phyloP scores from a whole-genome alignment of 2,797 vertebrate genomes.

The Onychomys torridus region DNA sequence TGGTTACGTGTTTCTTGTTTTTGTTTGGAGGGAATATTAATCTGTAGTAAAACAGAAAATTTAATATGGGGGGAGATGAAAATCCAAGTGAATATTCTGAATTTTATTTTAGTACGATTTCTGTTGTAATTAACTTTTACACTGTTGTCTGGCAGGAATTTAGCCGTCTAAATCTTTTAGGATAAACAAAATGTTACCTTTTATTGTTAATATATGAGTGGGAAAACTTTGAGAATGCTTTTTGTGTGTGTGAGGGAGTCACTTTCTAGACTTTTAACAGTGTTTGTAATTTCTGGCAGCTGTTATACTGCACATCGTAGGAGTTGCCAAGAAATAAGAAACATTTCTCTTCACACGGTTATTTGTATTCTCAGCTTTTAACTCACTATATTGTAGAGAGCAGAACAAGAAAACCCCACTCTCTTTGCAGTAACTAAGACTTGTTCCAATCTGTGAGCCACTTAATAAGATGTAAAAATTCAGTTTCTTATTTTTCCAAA shows the following conservation, averaged over 20 bases:
- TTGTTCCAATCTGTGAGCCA: not conserved
- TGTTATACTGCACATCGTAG: not conserved
- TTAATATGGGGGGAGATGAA: not conserved
- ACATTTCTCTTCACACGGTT: not conserved
- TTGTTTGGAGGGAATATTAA: not conserved
- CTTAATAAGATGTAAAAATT: conserved; percentile 17
- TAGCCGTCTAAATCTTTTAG: conserved; percentile 24
- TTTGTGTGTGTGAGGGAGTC: not conserved
- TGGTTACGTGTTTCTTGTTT: not conserved
- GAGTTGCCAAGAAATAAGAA: not conserved
- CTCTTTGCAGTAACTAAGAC: not conserved
- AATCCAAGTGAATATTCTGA: conserved; percentile 43
- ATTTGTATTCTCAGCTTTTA: not conserved
- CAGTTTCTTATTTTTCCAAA: conserved; percentile 21
- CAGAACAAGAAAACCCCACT: conserved; percentile 54
- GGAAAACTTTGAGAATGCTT: not conserved
- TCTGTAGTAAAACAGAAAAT: conserved; percentile 5
- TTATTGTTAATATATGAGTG: conserved; percentile 19
- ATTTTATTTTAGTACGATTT: conserved; percentile 56
- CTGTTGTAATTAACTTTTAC: conserved; percentile 37
- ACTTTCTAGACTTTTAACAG: not conserved
- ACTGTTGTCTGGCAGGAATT: not conserved
- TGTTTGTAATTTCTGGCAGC: conserved; percentile 36
- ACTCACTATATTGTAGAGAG: conserved; percentile 30
- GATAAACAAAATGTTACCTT: not conserved